A percentile compares a stretch with the other conserved stretches of the same genome.
These are phyloP conservation scores for Syrista parreyssii DNA, from an alignment of 2,888 invertebrate species.

Conservation along the genomic window DNA sequence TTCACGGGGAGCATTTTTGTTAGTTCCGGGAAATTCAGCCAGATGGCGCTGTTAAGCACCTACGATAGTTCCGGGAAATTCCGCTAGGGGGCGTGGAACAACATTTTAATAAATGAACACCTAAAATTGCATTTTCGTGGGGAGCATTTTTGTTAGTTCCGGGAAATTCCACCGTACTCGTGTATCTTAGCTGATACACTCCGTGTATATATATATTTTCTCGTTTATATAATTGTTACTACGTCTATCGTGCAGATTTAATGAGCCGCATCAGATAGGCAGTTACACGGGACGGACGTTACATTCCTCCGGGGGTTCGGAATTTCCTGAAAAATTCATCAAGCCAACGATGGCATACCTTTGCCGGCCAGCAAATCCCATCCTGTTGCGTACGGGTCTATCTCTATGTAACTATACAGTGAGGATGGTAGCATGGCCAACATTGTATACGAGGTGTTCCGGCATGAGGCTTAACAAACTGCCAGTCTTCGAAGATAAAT, in stretches of 20 bases:
- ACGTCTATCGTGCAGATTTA: slow-evolving; percentile 35
- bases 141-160: too few relatives aligned
- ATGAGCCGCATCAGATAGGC: slow-evolving; percentile 39
- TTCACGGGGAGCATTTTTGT: too few relatives aligned
- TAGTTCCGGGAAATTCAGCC: too few relatives aligned
- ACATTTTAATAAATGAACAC: too few relatives aligned
- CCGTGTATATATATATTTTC: not conserved
- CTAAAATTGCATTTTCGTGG: too few relatives aligned
- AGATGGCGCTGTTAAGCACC: too few relatives aligned
- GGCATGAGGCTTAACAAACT: slow-evolving; percentile 40
- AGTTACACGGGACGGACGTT: slow-evolving; percentile 29
- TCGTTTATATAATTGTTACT: slow-evolving; percentile 35
- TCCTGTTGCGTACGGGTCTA: not conserved
- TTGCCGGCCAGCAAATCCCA: slow-evolving; percentile 1
- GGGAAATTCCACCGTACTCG: too few relatives aligned
- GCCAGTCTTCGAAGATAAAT: slow-evolving; percentile 34
- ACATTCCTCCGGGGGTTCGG: slow-evolving; percentile 30
- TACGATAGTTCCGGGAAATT: too few relatives aligned
- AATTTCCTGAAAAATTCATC: slow-evolving; percentile 42
- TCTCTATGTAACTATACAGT: not conserved
- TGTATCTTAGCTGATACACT: too few relatives aligned
- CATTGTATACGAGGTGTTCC: slow-evolving; percentile 33
- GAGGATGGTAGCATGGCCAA: not conserved
- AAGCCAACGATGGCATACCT: slow-evolving; percentile 36
- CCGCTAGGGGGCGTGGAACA: too few relatives aligned